Evolutionary conservation across 2,113 vertebrate species (phyloP), one percentile per base, ranked within the genome.

Genomic region (Corydoras sp.): DNA sequence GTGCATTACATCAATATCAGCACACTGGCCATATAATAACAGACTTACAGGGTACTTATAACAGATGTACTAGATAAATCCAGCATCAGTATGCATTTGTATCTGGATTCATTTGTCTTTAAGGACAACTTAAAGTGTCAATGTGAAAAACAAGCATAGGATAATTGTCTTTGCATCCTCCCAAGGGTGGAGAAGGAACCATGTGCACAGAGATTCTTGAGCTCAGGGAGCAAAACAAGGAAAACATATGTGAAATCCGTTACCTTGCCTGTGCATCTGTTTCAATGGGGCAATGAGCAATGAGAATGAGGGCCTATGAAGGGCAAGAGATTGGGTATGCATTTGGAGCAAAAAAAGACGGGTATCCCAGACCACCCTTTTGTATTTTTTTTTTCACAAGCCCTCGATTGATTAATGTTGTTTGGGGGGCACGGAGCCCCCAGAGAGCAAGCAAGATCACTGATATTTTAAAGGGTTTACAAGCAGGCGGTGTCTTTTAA

Each of bases 381-480:
- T 53, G 60, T 69, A 11, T 32, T 10, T 58, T 14, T 62, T 81
- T 78, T 78, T 81, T 77, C 80, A 81, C 81, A 77, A 81, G 77
- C 65, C 30, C 67, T 55, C 84, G 87, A 88, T 90, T 86, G 90
- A 87, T 86, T 87, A 87, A 89, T 88, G 91, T 90, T 87, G 85
- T 88, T 87, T 85, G 86, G 81, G 79, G 83, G 81, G 80, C 72
- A 84, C 70, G 80, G 71, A 83, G 82, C 88, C 90, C 89, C 77
- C 12, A 77, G 90, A 88, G 93, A 88, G 86, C 82, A 85, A 79
- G 80, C 89, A 85, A 88, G 85, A 85, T 77, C 80, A 87, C 86
- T 92, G 90, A 91, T 91, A 92, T 83, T 86, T 90, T 90, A 89
- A 89, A 87, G 82, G 85, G 91, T 92, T 92, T 92, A 92, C 89